Base-by-base conservation (phyloP, 2,888 invertebrate species). In the Agrochola litura region DNA sequence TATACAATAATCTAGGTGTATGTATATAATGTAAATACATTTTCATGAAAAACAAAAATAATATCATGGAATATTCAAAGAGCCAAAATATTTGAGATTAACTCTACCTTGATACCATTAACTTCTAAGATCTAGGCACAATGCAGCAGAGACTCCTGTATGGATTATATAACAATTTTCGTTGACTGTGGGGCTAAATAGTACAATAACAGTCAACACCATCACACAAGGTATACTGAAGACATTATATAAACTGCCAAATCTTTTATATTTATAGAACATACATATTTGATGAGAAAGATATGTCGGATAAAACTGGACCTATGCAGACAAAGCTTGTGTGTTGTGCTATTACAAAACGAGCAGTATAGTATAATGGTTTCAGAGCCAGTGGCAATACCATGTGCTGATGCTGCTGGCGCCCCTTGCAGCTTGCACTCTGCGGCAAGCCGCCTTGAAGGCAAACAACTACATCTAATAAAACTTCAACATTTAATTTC, bases 121-220 rank as follows among this genome's bases (percentile, higher is more conserved):
- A 96, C 95, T 94, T 96, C 97, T 97, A 97, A 96, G 95, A 96
- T 97, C 97, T 97, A 97, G 97, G 97, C 97, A 97, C 97, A 96
- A 96, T 97, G 96, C 97, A 96, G 96, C 96, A 96, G 96, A 96
- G 95, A 96, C 96, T 96, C 96, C 96, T 96, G 97, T 97, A 96
- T 95, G 95, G 94, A 95, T 95, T 95, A 94, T 93, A 95, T 95
- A 95, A 95, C 95, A 95, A 95, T 95, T 95, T 97, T 97, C 97
- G 97, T 96, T 96, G 97, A 96, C 93, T 94, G 95, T 94, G 96
- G 96, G 96, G 95, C 95, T 93, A 94, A 91, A 92, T 90, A 92
- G 91, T 93, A 92, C 89, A 90, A 89, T 88, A 90, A 91, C 93
- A 94, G 94, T 92, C 92, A 93, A 95, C 95, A 94, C 92, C 95